Percentiles rank a stretch among this genome's conserved stretches.
These are phyloP conservation scores for Rhipidura dahli DNA, from an alignment of 2,113 vertebrate genomes.

Conservation along the genomic window DNA sequence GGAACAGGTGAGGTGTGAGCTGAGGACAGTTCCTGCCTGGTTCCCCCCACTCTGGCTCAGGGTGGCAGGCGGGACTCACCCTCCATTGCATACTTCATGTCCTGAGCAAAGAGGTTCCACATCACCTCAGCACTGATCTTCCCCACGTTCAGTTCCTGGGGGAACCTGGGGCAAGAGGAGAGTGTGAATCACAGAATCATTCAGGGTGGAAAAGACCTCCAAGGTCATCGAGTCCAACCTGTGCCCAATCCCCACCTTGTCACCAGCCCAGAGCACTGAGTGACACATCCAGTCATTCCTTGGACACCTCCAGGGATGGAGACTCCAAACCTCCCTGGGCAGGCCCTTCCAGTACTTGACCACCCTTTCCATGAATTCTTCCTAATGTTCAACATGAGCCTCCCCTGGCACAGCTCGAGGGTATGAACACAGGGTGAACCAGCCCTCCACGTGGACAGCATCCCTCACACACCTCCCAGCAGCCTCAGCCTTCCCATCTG, in stretches of 20 bases:
- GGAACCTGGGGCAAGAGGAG: conserved; percentile 72
- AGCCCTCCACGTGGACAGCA: neutral
- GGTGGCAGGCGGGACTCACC: conserved; percentile 73
- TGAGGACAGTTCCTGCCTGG: neutral
- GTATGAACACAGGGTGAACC: neutral
- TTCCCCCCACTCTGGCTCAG: fast-evolving
- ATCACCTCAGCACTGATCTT: conserved; percentile 99
- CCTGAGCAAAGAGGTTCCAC: conserved; percentile 99
- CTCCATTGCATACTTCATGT: conserved; percentile 99
- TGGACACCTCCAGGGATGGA: neutral
- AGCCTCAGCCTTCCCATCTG: neutral
- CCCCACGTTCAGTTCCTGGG: conserved; percentile 94
- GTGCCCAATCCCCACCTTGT: neutral
- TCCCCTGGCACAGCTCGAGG: neutral
- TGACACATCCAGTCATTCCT: neutral
- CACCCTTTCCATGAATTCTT: neutral
- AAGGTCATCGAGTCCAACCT: neutral
- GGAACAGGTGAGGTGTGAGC: neutral
- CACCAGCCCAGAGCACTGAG: neutral
- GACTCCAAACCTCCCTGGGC: neutral
- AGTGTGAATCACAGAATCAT: neutral
- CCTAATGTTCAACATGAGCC: neutral
- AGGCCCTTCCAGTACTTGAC: neutral
- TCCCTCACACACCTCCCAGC: neutral
- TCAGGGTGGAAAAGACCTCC: neutral